These are phyloP conservation scores for Fissipunctia ypsillon DNA, from an alignment of 2,888 invertebrate species.

Conservation along the genomic window DNA sequence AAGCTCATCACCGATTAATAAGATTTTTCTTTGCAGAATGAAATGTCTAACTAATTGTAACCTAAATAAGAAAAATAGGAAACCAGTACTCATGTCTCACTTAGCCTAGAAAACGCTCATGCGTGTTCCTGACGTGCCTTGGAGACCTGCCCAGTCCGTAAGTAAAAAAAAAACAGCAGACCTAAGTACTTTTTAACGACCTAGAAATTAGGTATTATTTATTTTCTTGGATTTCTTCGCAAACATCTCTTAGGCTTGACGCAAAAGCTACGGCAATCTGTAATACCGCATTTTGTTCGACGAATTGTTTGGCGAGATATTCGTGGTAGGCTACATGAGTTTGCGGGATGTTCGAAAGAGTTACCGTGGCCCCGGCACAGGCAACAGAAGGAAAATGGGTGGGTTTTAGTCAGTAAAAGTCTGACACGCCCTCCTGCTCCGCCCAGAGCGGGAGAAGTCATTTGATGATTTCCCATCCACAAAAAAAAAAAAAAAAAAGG, in stretches of 20 bases:
- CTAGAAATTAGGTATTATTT: slow-evolving; percentile 32
- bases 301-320: no score
- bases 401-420: no score
- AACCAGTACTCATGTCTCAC: slow-evolving; percentile 8
- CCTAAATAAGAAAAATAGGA: slow-evolving; percentile 25
- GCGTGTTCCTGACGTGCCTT: slow-evolving; percentile 47
- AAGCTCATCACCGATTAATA: not conserved
- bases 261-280: slow-evolving; percentile 17
- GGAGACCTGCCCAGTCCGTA: slow-evolving; percentile 48
- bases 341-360: no score
- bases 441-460: no score
- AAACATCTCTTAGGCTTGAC: slow-evolving; percentile 27
- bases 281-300: no score
- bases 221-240: slow-evolving; percentile 28
- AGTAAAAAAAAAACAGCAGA: slow-evolving; percentile 7
- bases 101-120: slow-evolving; percentile 44
- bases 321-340: no score
- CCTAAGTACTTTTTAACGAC: slow-evolving; percentile 61
- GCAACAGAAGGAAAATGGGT: no score
- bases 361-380: no score
- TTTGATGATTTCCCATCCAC: no score
- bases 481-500: no score
- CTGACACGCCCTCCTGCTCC: no score
- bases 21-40: not conserved
- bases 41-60: not conserved